Percentiles rank a stretch among this genome's conserved stretches.
These are phyloP conservation scores for Trichomalopsis sarcophagae DNA, from an alignment of 1,140 invertebrate species.

Conservation along the genomic window DNA sequence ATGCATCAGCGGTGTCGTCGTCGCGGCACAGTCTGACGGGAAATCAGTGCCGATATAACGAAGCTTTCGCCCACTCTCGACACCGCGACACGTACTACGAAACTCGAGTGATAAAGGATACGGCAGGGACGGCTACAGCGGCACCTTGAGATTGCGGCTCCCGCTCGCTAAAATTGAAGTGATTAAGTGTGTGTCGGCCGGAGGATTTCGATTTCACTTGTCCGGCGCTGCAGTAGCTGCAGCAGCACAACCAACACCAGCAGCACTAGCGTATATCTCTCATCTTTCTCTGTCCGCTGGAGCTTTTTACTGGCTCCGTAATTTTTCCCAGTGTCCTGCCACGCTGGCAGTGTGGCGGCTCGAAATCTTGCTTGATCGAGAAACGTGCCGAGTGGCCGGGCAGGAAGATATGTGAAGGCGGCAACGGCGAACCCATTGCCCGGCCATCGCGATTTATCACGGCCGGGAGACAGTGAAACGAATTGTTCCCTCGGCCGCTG, in stretches of 20 bases:
- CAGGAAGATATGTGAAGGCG: conserved; percentile 49
- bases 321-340: conserved; percentile 34
- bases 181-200: conserved; percentile 13
- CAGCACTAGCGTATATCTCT: conserved; percentile 7
- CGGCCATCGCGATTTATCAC: conserved; percentile 67
- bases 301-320: background rate
- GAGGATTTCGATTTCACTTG: conserved; percentile 42
- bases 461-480: conserved; percentile 61
- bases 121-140: too few species aligned
- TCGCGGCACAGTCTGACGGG: background rate
- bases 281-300: conserved; percentile 32
- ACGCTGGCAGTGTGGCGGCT: background rate
- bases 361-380: conserved; percentile 43
- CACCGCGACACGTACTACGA: background rate
- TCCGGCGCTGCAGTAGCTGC: background rate
- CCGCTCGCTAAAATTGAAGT: conserved; percentile 2
- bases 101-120: background rate
- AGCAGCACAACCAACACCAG: too few species aligned
- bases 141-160: background rate
- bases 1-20: background rate
- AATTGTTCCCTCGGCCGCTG: conserved; percentile 63
- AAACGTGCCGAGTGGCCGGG: conserved; percentile 42
- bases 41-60: background rate
- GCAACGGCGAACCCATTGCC: conserved; percentile 57
- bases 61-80: too few species aligned